These are phyloP conservation scores for Amblyjoppa fuscipennis DNA, from an alignment of 2,888 invertebrate genomes.

Conservation along the genomic window DNA sequence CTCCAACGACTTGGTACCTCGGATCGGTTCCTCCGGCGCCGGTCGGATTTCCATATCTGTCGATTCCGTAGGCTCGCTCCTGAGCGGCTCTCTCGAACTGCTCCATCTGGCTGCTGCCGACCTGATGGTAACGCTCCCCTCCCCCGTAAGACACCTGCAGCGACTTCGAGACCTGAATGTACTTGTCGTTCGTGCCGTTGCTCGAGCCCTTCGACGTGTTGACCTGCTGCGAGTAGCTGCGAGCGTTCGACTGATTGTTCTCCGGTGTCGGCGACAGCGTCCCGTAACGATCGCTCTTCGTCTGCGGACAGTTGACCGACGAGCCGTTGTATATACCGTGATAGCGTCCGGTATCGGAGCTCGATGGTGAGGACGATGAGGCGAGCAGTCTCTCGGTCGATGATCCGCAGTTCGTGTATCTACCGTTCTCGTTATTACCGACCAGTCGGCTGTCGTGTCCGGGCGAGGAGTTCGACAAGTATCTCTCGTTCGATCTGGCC, in stretches of 20 bases:
- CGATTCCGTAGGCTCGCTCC: slow-evolving; percentile 68
- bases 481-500: slow-evolving; percentile 78
- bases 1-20: slow-evolving; percentile 48
- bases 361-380: slow-evolving; percentile 79
- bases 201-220: slow-evolving; percentile 66
- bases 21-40: slow-evolving; percentile 32
- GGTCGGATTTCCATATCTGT: slow-evolving; percentile 64
- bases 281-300: slow-evolving; percentile 75
- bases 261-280: slow-evolving; percentile 77
- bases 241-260: slow-evolving; percentile 59
- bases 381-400: slow-evolving; percentile 82
- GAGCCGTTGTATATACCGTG: slow-evolving; percentile 64
- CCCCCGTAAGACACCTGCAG: slow-evolving; percentile 77
- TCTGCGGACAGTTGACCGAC: slow-evolving; percentile 73
- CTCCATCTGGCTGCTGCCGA: slow-evolving; percentile 71
- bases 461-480: slow-evolving; percentile 76
- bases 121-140: slow-evolving; percentile 71
- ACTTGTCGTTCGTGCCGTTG: slow-evolving; percentile 77
- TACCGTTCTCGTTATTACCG: slow-evolving; percentile 62
- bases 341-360: slow-evolving; percentile 78
- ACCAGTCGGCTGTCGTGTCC: slow-evolving; percentile 73
- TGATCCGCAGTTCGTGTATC: slow-evolving; percentile 71
- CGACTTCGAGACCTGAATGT: slow-evolving; percentile 81
- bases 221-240: slow-evolving; percentile 68
- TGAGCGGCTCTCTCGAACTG: slow-evolving; percentile 74